phyloP scores from a whole-genome alignment of 2,797 vertebrate species.

The Tadarida brasiliensis region DNA sequence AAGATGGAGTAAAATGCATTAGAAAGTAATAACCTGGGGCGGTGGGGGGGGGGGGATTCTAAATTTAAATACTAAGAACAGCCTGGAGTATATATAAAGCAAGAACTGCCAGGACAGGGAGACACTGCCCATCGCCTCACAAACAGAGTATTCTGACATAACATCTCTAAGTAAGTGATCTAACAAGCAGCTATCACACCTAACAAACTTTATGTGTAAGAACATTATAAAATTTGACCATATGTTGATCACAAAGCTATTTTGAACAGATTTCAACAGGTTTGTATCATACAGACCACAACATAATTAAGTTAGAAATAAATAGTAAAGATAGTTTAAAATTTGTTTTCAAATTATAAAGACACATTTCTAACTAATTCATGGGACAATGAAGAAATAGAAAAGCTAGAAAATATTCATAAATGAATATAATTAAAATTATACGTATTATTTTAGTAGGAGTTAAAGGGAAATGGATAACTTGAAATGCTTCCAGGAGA shows the following conservation, averaged over 20 bases:
- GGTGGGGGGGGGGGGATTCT: not conserved
- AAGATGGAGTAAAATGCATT: not conserved
- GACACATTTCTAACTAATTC: not conserved
- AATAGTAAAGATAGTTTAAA: not conserved
- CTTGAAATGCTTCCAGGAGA: not conserved
- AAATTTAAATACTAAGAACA: not conserved
- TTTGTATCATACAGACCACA: not conserved
- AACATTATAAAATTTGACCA: not conserved
- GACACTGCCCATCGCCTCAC: not conserved
- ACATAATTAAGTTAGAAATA: not conserved
- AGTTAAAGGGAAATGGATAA: not conserved
- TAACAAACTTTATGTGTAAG: not conserved
- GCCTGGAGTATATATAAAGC: not conserved
- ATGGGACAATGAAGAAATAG: not conserved
- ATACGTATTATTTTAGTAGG: not conserved
- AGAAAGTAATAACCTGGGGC: not conserved
- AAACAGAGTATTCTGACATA: not conserved
- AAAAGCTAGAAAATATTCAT: conserved; percentile 1
- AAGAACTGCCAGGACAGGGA: not conserved
- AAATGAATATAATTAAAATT: not conserved
- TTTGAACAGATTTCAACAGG: not conserved
- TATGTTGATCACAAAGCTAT: not conserved
- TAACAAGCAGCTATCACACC: not conserved
- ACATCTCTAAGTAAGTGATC: not conserved
- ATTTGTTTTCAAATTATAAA: not conserved